Conservation (phyloP, 2,888 invertebrate genomes). For the Pammene aurita region DNA sequence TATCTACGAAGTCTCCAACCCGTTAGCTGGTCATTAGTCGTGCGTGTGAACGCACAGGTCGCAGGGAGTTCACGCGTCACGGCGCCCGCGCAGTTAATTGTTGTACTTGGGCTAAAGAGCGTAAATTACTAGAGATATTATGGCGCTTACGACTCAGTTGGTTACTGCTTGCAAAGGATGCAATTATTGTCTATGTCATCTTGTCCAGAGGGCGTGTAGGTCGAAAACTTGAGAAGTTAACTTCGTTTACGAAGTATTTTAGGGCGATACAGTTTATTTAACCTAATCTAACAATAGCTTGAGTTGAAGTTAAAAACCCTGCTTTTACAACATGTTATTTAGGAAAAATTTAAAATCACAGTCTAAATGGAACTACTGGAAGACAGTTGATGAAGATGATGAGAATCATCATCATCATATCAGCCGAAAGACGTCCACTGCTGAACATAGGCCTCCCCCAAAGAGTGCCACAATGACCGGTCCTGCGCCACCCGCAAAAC, state of each 20-base stretch:
- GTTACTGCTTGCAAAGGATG: background rate
- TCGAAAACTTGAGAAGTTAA: background rate
- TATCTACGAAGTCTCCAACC: background rate
- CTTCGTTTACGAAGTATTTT: background rate
- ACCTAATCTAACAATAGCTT: no score
- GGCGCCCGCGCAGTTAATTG: conserved; percentile 20
- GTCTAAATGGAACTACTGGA: no score
- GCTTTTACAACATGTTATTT: no score
- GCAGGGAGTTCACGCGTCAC: conserved; percentile 35
- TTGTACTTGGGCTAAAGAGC: conserved; percentile 4
- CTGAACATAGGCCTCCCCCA: no score
- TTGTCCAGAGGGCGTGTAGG: background rate
- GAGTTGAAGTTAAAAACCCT: no score
- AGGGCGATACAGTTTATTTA: background rate
- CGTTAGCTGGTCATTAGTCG: conserved; percentile 37
- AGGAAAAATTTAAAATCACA: no score
- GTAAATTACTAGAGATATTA: background rate
- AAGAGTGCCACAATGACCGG: no score
- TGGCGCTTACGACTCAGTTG: background rate
- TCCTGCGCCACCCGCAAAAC: no score
- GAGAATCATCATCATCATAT: no score
- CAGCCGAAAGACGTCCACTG: no score
- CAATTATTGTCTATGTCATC: conserved; percentile 3
- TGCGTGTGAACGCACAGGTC: conserved; percentile 34
- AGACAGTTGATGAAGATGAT: no score